Evolutionary conservation across 2,113 vertebrate species (phyloP), one percentile per base, ranked within the genome.

Genomic region (Nerophis ophidion): DNA sequence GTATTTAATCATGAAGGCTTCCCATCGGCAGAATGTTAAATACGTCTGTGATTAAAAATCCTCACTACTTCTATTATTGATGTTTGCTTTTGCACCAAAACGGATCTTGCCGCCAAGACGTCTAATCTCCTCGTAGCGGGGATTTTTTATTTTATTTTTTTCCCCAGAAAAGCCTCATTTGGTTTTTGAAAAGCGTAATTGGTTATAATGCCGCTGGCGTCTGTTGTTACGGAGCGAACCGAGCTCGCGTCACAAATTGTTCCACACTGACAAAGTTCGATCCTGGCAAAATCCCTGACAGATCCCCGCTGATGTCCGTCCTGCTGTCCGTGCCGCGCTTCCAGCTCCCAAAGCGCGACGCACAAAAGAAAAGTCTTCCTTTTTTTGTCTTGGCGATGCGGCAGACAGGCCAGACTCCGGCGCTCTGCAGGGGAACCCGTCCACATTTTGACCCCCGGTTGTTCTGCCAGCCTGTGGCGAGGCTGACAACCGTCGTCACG

Each of bases 61-160:
- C 60, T 60, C 75, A 80, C 76, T 72, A 71, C 74, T 58, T 63
- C 50, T 56, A 68, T 79, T 77, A 83, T 77, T 81, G 61, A 70
- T 79, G 56, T 82, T 84, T 87, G 76, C 67, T 74, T 80, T 77
- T 45, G 51, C 50, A 66, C 51, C 49, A 69, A 45, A 70, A 70
- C 55, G 74, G 67, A 61, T 84, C 76, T 80, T 59, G 65, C 38
- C 44, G 35, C 68, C 71, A 49, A 79, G 56, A 70, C 65, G 16
- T 71, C 48, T 65, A 76, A 82, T 76, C 70, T 74, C 58, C 60
- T 65, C 19, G 58, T 64, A 38, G 52, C n/a, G 35, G 38, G 34
- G 53, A 38, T 55, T 55, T 15, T 7, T 38, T 33, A 50, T 11
- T 51, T 51, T 34, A n/a, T n/a, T 51, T 48, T 51, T 51, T 26